Evolutionary conservation across 2,888 invertebrate genomes (phyloP).

Genomic region (Amphipoea lucens): DNA sequence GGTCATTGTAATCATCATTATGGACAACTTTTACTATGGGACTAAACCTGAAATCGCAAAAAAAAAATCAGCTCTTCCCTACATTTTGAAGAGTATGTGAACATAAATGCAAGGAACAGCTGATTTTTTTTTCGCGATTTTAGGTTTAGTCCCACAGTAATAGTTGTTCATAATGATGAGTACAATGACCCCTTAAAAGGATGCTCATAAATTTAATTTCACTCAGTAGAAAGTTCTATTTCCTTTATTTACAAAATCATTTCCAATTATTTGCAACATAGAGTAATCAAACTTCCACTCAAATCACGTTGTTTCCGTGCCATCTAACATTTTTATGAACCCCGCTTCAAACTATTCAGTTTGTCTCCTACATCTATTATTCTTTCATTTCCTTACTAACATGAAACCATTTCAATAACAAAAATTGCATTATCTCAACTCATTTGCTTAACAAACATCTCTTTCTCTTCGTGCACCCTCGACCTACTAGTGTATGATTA

Average conservation of each 20-base stretch:
- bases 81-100: too few relatives aligned
- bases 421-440: slow-evolving; percentile 2
- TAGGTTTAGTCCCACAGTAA: too few relatives aligned
- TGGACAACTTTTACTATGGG: too few relatives aligned
- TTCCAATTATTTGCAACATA: neutral
- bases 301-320: neutral
- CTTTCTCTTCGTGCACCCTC: neutral
- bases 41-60: too few relatives aligned
- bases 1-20: too few relatives aligned
- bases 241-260: neutral
- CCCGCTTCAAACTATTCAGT: neutral
- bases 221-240: too few relatives aligned
- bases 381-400: slow-evolving; percentile 26
- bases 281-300: neutral
- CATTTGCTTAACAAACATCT: slow-evolving; percentile 8
- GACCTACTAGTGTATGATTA: slow-evolving; percentile 11
- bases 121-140: too few relatives aligned
- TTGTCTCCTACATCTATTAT: slow-evolving; percentile 8
- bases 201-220: too few relatives aligned
- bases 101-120: too few relatives aligned
- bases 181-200: too few relatives aligned
- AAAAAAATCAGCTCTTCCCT: too few relatives aligned
- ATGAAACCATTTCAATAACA: slow-evolving; percentile 1
- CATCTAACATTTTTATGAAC: neutral
- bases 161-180: too few relatives aligned